Evolutionary conservation across 2,113 vertebrate genomes (phyloP).

Genomic region (Oplegnathus fasciatus): DNA sequence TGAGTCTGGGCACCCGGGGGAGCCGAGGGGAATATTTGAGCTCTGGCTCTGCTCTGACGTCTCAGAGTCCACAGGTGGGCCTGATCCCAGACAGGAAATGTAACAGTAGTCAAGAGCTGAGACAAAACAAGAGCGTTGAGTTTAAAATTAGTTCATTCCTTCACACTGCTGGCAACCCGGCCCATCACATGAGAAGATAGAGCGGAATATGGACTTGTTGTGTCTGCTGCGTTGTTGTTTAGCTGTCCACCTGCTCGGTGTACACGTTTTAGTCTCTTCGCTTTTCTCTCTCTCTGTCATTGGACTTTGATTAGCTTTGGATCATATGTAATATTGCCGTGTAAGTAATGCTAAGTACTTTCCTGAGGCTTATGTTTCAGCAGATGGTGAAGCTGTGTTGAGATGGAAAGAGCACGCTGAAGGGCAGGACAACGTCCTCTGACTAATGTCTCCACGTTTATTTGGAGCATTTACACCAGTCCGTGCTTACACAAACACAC

Average conservation of each 20-base stretch:
- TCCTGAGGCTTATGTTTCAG: conserved; percentile 49
- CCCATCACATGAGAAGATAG: conserved; percentile 13
- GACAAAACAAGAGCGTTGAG: conserved; percentile 63
- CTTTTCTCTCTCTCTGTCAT: neutral
- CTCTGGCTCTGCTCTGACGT: conserved; percentile 50
- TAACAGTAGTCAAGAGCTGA: conserved; percentile 49
- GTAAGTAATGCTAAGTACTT: conserved; percentile 38
- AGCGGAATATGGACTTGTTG: conserved; percentile 35
- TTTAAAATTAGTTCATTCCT: conserved; percentile 63
- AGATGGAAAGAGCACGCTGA: conserved; percentile 42
- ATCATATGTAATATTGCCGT: conserved; percentile 24
- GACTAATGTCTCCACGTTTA: conserved; percentile 57
- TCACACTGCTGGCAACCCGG: neutral
- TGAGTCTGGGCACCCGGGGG: conserved; percentile 69
- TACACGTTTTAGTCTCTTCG: neutral
- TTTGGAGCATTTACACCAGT: conserved; percentile 47
- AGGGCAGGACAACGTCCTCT: conserved; percentile 47
- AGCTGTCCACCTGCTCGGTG: neutral
- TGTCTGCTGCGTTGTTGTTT: conserved; percentile 15
- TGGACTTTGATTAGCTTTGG: conserved; percentile 28
- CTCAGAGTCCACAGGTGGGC: conserved; percentile 70
- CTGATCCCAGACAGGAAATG: conserved; percentile 73
- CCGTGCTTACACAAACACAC: conserved; percentile 39
- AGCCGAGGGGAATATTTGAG: conserved; percentile 48
- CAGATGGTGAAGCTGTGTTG: conserved; percentile 46